Percentiles rank a stretch among this genome's conserved stretches.
Evolutionary conservation across 2,797 vertebrate genomes (phyloP).

Genomic region (Tragelaphus eurycerus): DNA sequence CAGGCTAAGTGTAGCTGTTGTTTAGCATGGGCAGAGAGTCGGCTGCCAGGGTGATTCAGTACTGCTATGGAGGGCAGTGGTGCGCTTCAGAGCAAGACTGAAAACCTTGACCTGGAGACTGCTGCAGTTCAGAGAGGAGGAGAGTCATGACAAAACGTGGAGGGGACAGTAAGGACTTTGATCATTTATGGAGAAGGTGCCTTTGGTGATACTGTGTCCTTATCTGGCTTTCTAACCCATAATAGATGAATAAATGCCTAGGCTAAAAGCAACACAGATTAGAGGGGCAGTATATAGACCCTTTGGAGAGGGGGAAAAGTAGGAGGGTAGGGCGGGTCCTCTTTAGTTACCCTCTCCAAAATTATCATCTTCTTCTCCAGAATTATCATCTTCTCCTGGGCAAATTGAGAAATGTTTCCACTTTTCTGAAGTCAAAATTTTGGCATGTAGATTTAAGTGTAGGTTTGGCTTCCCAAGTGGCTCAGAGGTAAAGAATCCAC

Average conservation of each 20-base stretch:
- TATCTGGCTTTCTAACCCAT: neutral
- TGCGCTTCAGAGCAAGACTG: neutral
- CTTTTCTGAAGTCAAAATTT: neutral
- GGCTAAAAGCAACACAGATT: neutral
- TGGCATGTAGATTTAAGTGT: neutral
- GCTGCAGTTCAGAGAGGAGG: neutral
- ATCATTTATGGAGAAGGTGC: neutral
- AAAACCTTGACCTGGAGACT: neutral
- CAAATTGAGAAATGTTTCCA: neutral
- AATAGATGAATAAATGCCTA: neutral
- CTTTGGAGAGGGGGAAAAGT: neutral
- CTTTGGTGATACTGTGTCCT: neutral
- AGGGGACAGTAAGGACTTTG: neutral
- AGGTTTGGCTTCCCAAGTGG: neutral
- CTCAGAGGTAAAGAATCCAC: neutral
- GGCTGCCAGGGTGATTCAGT: neutral
- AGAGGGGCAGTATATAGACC: neutral
- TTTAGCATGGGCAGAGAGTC: neutral
- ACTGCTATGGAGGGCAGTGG: neutral
- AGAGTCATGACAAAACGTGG: neutral
- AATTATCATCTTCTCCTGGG: neutral
- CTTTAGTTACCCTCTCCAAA: neutral
- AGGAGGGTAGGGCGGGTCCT: no score
- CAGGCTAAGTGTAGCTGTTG: slow-evolving; percentile 10
- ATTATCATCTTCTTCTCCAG: neutral